These are phyloP conservation scores for Yponomeuta malinellus DNA, from an alignment of 2,888 invertebrate genomes.

Conservation along the genomic window DNA sequence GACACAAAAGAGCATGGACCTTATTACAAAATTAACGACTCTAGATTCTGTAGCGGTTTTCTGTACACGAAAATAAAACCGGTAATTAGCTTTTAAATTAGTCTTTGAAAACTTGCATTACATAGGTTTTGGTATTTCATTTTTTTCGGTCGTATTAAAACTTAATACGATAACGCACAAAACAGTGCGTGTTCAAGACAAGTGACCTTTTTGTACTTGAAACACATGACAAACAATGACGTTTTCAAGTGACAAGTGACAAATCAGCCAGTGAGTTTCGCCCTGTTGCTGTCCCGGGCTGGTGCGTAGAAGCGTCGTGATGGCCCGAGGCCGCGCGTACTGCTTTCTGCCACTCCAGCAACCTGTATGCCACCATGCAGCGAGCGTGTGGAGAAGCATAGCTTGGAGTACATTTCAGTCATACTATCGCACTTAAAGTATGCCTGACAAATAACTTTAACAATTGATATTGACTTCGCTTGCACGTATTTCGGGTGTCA, in stretches of 20 bases:
- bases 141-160: not conserved
- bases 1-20: no score
- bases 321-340: conserved; percentile 50
- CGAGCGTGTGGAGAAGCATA: conserved; percentile 18
- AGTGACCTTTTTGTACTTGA: no score
- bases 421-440: no score
- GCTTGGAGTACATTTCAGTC: not conserved
- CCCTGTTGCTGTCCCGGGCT: not conserved
- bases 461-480: no score
- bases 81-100: no score
- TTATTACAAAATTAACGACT: no score
- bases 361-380: conserved; percentile 9
- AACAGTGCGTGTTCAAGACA: no score
- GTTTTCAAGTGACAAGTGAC: not conserved
- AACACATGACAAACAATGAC: not conserved
- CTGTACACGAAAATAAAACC: no score
- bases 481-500: no score
- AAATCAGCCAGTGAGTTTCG: not conserved
- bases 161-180: no score
- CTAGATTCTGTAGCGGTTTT: no score
- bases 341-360: conserved; percentile 54
- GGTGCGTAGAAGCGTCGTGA: conserved; percentile 55
- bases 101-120: not conserved
- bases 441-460: no score
- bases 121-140: not conserved